Evolutionary conservation across 1,140 invertebrate species (phyloP), one percentile per base, ranked within the genome.

Genomic region (Dolichoris vasculosae): DNA sequence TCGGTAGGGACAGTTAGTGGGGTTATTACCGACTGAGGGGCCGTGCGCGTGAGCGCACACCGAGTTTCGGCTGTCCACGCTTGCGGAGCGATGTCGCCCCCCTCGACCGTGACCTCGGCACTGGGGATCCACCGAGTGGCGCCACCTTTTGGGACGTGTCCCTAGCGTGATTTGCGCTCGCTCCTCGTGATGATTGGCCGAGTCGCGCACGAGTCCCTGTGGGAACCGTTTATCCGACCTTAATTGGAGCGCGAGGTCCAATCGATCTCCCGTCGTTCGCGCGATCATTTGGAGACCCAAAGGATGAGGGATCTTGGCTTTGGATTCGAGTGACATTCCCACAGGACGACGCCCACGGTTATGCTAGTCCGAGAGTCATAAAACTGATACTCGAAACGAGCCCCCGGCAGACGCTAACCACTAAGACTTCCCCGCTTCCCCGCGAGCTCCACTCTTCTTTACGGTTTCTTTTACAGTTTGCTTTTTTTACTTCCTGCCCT

Each of bases 11-110:
- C 15, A 8, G 46, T 30, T 32, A 6, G 79, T 43, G 1, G 30
- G 20, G 23, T 2, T 59, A 38, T 63, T 86, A 82, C 82, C 86
- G 82, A 86, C 86, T 51, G 86, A 86, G 86, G 9, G 0, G 35
- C 7, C 20, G n/a, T n/a, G n/a, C n/a, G n/a, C n/a, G n/a, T n/a
- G n/a, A n/a, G n/a, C 48, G 23, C 55, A 26, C 55, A 26, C 23
- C 8, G 40, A 64, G 38, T 77, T 83, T 77, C 69, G 75, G 20
- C 59, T 48, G 59, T 76, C 26, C 73, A 30, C n/a, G 40, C 32
- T 6, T 32, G 35, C 40, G 69, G 71, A 17, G 73, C 83, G 83
- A 81, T 80, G 83, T 81, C 83, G 83, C 83, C 63, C 35, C 67
- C 38, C 35, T 77, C 76, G 73, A 77, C 82, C 82, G 17, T 77